Conservation (phyloP, 2,797 vertebrate species). For the Acanthornis magna region DNA sequence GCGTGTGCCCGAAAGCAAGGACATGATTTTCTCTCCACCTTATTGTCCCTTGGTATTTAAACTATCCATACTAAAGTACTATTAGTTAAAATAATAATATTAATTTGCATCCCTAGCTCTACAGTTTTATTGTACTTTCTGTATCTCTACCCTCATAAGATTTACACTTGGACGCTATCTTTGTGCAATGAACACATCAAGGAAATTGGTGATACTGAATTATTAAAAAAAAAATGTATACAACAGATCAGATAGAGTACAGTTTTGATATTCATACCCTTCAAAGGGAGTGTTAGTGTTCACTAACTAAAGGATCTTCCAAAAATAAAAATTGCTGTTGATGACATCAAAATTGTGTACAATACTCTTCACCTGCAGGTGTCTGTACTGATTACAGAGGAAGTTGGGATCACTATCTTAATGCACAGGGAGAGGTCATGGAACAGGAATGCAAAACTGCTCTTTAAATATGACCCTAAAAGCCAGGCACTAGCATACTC, state of each 20-base stretch:
- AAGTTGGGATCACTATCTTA: neutral
- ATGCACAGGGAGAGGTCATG: neutral
- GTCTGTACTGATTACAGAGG: neutral
- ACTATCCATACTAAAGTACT: neutral
- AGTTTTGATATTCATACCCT: neutral
- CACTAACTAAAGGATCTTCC: neutral
- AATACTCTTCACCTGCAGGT: neutral
- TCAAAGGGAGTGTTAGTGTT: neutral
- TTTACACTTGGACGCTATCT: neutral
- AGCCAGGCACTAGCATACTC: neutral
- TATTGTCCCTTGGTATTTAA: slow-evolving; percentile 11
- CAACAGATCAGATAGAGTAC: neutral
- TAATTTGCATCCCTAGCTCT: slow-evolving; percentile 4
- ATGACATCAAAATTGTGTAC: neutral
- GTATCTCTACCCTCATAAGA: neutral
- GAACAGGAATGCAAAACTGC: neutral
- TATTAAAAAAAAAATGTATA: neutral
- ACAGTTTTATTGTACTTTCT: neutral
- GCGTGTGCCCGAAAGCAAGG: slow-evolving; percentile 18
- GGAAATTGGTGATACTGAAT: neutral
- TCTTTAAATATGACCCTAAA: neutral
- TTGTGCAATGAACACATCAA: neutral
- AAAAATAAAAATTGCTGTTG: neutral
- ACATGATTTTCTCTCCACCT: neutral
- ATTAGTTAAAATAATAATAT: slow-evolving; percentile 11